Conservation (phyloP, 1,140 invertebrate genomes). For the Sarcophaga peregrina region DNA sequence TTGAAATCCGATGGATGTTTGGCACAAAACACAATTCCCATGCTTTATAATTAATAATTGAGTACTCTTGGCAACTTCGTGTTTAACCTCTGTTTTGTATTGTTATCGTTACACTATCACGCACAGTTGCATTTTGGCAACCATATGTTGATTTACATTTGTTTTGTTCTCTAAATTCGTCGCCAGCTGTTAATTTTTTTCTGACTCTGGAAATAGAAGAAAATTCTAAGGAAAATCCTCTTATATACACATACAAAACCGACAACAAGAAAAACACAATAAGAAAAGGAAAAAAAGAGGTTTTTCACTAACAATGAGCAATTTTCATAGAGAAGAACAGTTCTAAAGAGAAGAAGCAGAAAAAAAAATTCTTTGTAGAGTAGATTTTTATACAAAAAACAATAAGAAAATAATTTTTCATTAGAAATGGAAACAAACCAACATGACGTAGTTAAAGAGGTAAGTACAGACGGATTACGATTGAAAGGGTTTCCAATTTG, state of each 20-base stretch:
- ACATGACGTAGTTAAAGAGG: constrained; percentile 17
- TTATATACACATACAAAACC: not conserved
- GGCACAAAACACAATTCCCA: too few species aligned
- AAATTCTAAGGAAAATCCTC: constrained; percentile 1
- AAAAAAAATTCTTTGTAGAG: not conserved
- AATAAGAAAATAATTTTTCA: not conserved
- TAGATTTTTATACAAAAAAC: constrained; percentile 8
- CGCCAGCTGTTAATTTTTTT: not conserved
- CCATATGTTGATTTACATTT: not conserved
- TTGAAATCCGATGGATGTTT: too few species aligned
- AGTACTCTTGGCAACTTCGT: too few species aligned
- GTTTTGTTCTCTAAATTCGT: not conserved
- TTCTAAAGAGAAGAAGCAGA: not conserved
- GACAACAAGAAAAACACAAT: not conserved
- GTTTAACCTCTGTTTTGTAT: too few species aligned
- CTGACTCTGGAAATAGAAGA: not conserved
- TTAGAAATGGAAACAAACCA: not conserved
- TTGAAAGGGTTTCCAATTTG: not conserved
- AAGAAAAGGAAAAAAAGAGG: not conserved
- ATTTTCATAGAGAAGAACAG: not conserved
- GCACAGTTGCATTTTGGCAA: not conserved
- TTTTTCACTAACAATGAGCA: not conserved
- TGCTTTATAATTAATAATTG: too few species aligned
- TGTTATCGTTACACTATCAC: not conserved
- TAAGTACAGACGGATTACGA: not conserved